Percentiles rank a stretch among this genome's conserved stretches.
Evolutionary conservation across 2,888 invertebrate species (phyloP).

Genomic region (Mactromeris polynyma): DNA sequence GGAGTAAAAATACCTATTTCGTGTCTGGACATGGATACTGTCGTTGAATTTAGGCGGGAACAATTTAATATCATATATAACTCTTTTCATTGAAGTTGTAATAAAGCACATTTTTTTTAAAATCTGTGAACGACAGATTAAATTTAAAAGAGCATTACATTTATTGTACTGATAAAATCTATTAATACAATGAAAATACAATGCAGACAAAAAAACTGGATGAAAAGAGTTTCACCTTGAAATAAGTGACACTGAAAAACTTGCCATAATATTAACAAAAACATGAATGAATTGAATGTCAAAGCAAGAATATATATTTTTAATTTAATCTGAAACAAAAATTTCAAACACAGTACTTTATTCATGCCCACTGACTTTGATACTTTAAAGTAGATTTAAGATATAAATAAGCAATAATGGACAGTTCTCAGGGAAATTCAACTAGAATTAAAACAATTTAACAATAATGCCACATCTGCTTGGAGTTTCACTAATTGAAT

Average conservation of each 20-base stretch:
- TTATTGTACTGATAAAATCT: background rate
- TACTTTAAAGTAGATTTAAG: too few relatives aligned
- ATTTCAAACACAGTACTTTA: too few relatives aligned
- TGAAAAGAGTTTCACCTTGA: background rate
- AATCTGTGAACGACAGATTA: background rate
- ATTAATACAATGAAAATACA: background rate
- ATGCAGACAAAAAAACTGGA: background rate
- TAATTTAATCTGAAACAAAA: too few relatives aligned
- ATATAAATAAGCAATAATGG: too few relatives aligned
- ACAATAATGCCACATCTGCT: too few relatives aligned
- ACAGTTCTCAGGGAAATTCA: too few relatives aligned
- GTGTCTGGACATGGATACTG: constrained; percentile 14
- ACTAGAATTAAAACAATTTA: too few relatives aligned
- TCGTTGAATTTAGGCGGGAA: constrained; percentile 12
- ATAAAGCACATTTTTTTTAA: background rate
- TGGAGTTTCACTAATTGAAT: too few relatives aligned
- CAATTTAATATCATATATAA: background rate
- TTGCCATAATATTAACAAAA: background rate
- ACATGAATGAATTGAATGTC: background rate
- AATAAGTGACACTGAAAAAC: background rate
- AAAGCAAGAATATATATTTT: background rate
- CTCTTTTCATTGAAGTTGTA: background rate
- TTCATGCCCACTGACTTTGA: too few relatives aligned
- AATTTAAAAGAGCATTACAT: background rate
- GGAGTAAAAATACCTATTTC: constrained; percentile 15